These are phyloP conservation scores for Antigone vipio DNA, from an alignment of 2,113 vertebrate genomes.

Conservation along the genomic window DNA sequence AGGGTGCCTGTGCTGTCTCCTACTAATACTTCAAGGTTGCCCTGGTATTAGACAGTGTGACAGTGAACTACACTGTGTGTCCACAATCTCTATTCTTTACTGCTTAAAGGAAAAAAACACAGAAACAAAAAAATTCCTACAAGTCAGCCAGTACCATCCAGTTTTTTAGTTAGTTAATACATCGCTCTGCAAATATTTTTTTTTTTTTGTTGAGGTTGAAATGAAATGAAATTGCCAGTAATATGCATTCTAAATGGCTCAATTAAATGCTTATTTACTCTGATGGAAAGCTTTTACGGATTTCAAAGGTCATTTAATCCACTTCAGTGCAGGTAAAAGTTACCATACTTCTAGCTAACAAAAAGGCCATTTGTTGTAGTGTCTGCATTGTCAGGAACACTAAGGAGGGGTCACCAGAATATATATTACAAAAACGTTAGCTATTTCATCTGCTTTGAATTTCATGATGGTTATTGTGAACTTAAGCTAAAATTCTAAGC, in stretches of 20 bases:
- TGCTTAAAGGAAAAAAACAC: background rate
- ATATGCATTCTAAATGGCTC: background rate
- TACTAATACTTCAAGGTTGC: background rate
- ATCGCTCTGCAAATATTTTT: fast-evolving
- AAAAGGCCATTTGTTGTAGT: background rate
- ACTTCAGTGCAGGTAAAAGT: background rate
- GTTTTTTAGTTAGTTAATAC: background rate
- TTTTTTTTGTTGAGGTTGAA: background rate
- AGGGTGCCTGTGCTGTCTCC: background rate
- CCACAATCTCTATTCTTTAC: background rate
- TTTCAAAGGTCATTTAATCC: background rate
- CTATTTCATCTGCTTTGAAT: background rate
- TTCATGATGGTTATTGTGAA: background rate
- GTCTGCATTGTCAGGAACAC: background rate
- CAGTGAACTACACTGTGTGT: background rate
- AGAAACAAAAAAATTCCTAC: background rate
- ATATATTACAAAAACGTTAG: background rate
- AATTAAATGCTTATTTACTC: background rate
- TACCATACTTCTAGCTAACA: background rate
- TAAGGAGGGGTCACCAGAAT: background rate
- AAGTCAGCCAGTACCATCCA: background rate
- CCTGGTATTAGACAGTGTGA: background rate
- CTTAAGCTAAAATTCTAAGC: background rate
- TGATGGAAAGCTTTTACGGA: background rate
- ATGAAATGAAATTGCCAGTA: background rate